Conservation (phyloP, 2,113 vertebrate species). For the Phoxinus phoxinus region DNA sequence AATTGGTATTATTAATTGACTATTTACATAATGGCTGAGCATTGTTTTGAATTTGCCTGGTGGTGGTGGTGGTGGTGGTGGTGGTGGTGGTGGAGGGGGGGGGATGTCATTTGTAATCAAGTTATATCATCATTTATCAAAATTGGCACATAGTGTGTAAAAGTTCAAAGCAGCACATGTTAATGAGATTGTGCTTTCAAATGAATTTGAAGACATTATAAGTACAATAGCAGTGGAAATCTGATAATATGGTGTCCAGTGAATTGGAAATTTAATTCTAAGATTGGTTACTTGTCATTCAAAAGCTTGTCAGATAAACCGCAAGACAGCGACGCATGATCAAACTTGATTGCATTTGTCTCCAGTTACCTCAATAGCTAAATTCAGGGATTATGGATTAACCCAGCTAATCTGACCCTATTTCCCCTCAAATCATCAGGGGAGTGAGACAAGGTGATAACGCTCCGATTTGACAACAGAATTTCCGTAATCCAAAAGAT, state of each 20-base stretch:
- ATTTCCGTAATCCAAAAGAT: constrained; percentile 53
- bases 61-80: too few species aligned
- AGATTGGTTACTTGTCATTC: constrained; percentile 34
- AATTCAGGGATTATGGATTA: constrained; percentile 53
- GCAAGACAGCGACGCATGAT: constrained; percentile 9
- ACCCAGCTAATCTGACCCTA: constrained; percentile 53
- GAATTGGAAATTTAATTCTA: constrained; percentile 30
- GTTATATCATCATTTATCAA: constrained; percentile 4
- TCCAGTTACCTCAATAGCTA: constrained; percentile 24
- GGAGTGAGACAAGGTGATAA: constrained; percentile 27
- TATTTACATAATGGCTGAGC: not conserved
- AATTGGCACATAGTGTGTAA: constrained; percentile 5
- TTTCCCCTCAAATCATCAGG: constrained; percentile 44
- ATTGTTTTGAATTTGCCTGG: not conserved
- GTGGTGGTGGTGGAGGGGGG: too few species aligned
- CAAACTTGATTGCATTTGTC: constrained; percentile 41
- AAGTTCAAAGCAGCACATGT: not conserved
- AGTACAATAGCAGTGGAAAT: constrained; percentile 27
- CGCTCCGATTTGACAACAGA: constrained; percentile 32
- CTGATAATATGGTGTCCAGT: constrained; percentile 16
- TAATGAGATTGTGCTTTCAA: constrained; percentile 11
- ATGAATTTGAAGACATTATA: not conserved
- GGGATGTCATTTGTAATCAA: not conserved
- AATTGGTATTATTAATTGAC: not conserved
- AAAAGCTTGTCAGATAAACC: constrained; percentile 30